These are phyloP conservation scores for Chrysemys picta DNA, from an alignment of 2,113 vertebrate species.

Conservation along the genomic window DNA sequence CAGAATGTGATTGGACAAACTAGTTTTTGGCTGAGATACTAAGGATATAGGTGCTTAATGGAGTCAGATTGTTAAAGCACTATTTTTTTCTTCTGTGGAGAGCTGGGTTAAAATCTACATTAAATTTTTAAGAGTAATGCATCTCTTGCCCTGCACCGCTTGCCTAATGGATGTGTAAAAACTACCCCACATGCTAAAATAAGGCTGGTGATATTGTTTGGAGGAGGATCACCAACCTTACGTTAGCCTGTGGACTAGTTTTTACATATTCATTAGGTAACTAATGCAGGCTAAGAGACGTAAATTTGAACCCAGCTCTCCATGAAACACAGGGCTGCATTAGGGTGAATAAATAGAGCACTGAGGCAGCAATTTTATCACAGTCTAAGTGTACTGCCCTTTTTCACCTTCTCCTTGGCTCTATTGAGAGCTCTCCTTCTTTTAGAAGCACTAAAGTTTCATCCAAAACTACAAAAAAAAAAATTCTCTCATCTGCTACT, in stretches of 20 bases:
- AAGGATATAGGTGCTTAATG: background rate
- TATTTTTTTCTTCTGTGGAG: background rate
- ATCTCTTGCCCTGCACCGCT: background rate
- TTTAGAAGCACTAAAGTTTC: background rate
- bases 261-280: background rate
- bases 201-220: background rate
- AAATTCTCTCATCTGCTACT: slow-evolving; percentile 29
- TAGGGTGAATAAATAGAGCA: background rate
- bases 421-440: background rate
- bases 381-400: background rate
- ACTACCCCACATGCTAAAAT: background rate
- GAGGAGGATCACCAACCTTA: background rate
- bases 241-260: background rate
- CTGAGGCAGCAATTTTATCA: background rate
- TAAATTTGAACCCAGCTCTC: background rate
- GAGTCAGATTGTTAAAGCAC: background rate
- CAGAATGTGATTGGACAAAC: accelerated
- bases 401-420: background rate
- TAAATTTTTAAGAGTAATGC: background rate
- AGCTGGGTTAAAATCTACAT: background rate
- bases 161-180: background rate
- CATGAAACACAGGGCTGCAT: background rate
- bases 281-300: background rate
- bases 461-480: background rate
- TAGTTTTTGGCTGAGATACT: background rate